phyloP scores from a whole-genome alignment of 1,140 invertebrate species.

The Heliconius eleuchia region DNA sequence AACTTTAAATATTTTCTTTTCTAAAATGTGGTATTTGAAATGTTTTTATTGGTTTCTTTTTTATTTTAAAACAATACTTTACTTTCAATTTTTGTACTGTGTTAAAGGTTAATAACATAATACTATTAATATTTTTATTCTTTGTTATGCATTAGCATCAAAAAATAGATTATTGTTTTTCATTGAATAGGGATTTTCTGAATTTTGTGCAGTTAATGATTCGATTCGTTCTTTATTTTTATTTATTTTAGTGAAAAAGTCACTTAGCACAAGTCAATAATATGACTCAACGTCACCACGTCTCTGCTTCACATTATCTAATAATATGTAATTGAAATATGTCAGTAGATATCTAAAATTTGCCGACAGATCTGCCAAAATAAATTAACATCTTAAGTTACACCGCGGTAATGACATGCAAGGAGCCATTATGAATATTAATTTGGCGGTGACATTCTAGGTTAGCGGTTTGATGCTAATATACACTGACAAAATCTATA shows the following conservation, averaged over 20 bases:
- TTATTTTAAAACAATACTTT: too few relatives aligned
- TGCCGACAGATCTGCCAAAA: constrained; percentile 53
- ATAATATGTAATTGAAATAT: constrained; percentile 1
- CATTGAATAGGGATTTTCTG: background rate
- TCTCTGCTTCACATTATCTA: background rate
- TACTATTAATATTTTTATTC: background rate
- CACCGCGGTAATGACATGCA: constrained; percentile 54
- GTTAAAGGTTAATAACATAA: background rate
- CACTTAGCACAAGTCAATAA: too few relatives aligned
- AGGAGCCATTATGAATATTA: constrained; percentile 78
- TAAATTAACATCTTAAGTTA: constrained; percentile 68
- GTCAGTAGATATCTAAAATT: constrained; percentile 22
- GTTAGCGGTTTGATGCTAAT: constrained; percentile 70
- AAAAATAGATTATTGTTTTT: background rate
- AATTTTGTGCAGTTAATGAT: too few relatives aligned
- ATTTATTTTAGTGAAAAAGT: too few relatives aligned
- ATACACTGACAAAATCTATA: constrained; percentile 58
- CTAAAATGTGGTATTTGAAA: background rate
- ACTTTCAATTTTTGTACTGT: too few relatives aligned
- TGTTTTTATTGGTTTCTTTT: too few relatives aligned
- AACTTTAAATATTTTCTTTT: constrained; percentile 23
- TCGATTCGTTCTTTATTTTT: too few relatives aligned
- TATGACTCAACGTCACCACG: too few relatives aligned
- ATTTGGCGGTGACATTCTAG: constrained; percentile 65
- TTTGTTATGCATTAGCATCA: background rate